These are phyloP conservation scores for Petrocephalus zakoni DNA, from an alignment of 2,113 vertebrate species.

Conservation along the genomic window DNA sequence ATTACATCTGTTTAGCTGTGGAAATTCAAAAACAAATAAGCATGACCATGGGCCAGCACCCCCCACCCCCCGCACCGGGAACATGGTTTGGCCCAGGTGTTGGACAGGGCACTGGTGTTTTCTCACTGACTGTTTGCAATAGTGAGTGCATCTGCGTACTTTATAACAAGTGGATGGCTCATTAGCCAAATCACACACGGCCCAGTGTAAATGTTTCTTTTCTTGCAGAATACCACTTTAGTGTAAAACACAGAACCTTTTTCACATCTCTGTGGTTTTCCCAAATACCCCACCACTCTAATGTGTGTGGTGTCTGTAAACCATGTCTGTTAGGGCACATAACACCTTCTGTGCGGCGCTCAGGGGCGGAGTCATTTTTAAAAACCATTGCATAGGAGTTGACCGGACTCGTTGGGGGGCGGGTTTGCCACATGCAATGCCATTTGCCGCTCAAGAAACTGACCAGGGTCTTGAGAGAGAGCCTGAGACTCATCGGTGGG, in stretches of 20 bases:
- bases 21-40: slow-evolving; percentile 31
- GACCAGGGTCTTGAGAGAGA: neutral
- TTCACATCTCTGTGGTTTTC: neutral
- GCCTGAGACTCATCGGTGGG: neutral
- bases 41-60: neutral
- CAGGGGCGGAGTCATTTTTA: neutral
- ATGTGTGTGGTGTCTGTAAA: neutral
- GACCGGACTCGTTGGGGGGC: neutral
- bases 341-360: neutral
- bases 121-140: neutral
- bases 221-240: neutral
- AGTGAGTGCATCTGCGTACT: neutral
- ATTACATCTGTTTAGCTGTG: slow-evolving; percentile 36
- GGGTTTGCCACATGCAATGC: neutral
- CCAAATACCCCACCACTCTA: neutral
- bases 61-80: neutral
- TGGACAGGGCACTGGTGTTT: neutral
- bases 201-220: neutral
- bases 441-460: neutral
- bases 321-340: neutral
- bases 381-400: neutral
- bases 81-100: slow-evolving; percentile 3
- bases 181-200: neutral
- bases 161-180: neutral
- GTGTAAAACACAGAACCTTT: neutral